phyloP scores from a whole-genome alignment of 2,888 invertebrate genomes.

The Tachystola acroxantha region DNA sequence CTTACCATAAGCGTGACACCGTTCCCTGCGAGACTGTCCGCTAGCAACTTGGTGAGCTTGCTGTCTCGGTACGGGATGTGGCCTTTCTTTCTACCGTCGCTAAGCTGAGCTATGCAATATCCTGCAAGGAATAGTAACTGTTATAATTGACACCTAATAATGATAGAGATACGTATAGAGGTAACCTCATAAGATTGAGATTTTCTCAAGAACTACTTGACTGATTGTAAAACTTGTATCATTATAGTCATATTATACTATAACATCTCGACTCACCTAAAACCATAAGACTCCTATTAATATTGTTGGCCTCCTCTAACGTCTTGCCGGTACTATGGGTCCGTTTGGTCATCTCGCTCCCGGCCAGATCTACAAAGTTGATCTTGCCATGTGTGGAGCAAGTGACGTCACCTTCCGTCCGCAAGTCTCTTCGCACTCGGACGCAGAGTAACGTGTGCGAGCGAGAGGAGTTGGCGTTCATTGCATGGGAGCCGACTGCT shows the following conservation, averaged over 20 bases:
- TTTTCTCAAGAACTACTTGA: too few species aligned
- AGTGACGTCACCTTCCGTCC: slow-evolving; percentile 88
- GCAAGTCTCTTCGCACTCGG: slow-evolving; percentile 91
- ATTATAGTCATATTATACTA: too few species aligned
- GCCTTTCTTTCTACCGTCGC: slow-evolving; percentile 88
- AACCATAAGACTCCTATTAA: slow-evolving; percentile 96
- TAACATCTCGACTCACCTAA: too few species aligned
- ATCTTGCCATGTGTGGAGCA: slow-evolving; percentile 96
- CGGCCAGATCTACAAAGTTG: slow-evolving; percentile 96
- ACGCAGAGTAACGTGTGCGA: slow-evolving; percentile 96
- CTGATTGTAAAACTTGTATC: too few species aligned
- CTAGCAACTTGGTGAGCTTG: slow-evolving; percentile 93
- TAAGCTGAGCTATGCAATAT: slow-evolving; percentile 95
- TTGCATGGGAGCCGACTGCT: slow-evolving; percentile 92
- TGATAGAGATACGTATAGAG: too few species aligned
- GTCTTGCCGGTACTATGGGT: slow-evolving; percentile 93
- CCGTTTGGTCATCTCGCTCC: slow-evolving; percentile 97
- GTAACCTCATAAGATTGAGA: too few species aligned
- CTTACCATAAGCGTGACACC: slow-evolving; percentile 96
- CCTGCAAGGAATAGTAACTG: slow-evolving; percentile 69
- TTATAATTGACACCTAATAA: neutral
- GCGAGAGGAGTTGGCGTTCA: slow-evolving; percentile 95
- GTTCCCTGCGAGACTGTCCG: slow-evolving; percentile 95
- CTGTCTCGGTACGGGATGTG: slow-evolving; percentile 97
- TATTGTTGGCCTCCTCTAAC: slow-evolving; percentile 96